A percentile compares a stretch with the other conserved stretches of the same genome.
Conservation (phyloP, 2,888 invertebrate species). For the Laothoe populi region DNA sequence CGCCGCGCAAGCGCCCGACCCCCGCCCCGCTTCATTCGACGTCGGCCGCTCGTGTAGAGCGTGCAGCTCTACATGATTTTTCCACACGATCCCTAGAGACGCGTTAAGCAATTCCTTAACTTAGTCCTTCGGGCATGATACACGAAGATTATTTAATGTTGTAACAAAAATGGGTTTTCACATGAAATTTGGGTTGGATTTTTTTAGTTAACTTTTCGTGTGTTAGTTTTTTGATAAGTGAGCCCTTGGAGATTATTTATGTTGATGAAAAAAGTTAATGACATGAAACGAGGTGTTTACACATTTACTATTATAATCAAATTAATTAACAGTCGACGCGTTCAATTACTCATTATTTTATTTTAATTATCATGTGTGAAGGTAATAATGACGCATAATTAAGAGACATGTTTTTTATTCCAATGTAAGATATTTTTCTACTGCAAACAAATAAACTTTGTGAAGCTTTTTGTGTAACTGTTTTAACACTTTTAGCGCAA, state of each 20-base stretch:
- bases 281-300: not conserved
- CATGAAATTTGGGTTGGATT: conserved; percentile 10
- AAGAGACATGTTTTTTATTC: not conserved
- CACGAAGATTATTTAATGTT: conserved; percentile 17
- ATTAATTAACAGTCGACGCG: conserved; percentile 5
- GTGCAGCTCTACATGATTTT: conserved; percentile 11
- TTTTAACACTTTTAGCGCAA: conserved; percentile 8
- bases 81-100: conserved; percentile 18
- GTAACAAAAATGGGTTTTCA: conserved; percentile 12
- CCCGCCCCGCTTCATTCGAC: conserved; percentile 59
- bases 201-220: not conserved
- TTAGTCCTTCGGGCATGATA: conserved; percentile 5
- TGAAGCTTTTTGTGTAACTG: not conserved
- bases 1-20: conserved; percentile 64
- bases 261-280: conserved; percentile 11
- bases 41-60: conserved; percentile 1
- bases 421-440: not conserved
- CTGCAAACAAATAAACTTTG: not conserved
- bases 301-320: conserved; percentile 1
- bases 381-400: conserved; percentile 9
- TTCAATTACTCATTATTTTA: conserved; percentile 6
- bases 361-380: not conserved
- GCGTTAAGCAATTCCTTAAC: conserved; percentile 23
- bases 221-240: not conserved
- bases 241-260: not conserved